A percentile compares a stretch with the other conserved stretches of the same genome.
Evolutionary conservation across 2,113 vertebrate genomes (phyloP).

Genomic region (Caracal caracal): DNA sequence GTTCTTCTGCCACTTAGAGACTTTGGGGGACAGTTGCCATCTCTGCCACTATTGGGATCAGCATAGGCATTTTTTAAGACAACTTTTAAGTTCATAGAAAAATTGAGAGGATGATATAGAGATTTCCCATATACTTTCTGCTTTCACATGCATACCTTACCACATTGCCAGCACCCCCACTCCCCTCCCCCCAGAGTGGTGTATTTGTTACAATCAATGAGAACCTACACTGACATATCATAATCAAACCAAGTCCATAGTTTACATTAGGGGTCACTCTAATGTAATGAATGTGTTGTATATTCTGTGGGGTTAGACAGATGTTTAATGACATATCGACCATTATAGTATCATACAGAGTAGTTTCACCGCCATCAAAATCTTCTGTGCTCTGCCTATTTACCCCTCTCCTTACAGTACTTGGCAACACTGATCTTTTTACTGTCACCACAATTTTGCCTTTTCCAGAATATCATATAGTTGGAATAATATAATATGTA

Average conservation of each 20-base stretch:
- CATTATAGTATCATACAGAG: neutral
- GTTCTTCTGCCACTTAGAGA: neutral
- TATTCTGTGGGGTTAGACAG: neutral
- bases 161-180: neutral
- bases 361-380: neutral
- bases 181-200: neutral
- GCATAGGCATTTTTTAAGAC: neutral
- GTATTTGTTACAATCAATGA: neutral
- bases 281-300: neutral
- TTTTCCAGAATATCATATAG: neutral
- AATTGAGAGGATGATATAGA: neutral
- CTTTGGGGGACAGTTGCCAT: neutral
- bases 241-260: neutral
- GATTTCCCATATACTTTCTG: neutral
- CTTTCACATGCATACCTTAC: neutral
- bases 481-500: neutral
- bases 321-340: neutral
- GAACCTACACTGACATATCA: neutral
- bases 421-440: neutral
- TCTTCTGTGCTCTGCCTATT: neutral
- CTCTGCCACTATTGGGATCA: neutral
- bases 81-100: neutral
- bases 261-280: neutral
- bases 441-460: neutral
- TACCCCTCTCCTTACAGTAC: neutral